Base-by-base conservation (phyloP, 1,140 invertebrate genomes). In the Brachionus calyciflorus region DNA sequence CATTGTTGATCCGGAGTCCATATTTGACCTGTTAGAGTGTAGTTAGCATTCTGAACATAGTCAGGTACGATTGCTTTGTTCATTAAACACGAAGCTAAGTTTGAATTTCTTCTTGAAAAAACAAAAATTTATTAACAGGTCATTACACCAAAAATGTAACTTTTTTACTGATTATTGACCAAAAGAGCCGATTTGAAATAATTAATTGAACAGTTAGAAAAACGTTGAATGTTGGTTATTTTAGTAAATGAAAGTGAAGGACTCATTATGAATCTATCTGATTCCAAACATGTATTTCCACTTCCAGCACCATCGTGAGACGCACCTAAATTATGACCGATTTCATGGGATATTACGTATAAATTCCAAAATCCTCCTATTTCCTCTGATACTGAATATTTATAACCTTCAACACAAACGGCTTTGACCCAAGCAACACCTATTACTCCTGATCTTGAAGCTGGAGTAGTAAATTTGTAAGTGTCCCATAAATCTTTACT, bases 301-400 rank as follows among this genome's bases (percentile, higher is more conserved):
- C 37, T 41, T 44, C 33, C 63, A n/a, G n/a, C n/a, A n/a, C n/a
- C n/a, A n/a, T 68, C 63, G 40, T 68, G 63, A 0, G 21, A 3
- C 24, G 44, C 12, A 7, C 63, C 63, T 14, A 68, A n/a, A 28
- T 55, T 55, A 28, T 68, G 63, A 21, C 37, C 63, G 3, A 68
- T 24, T 41, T 68, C 63, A 68, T 68, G 63, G 19, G 63, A 26
- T n/a, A 68, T 48, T 60, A 68, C 63, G 40, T 68, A 48, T 48
- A 68, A 21, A 48, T 48, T 68, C 63, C 37, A 41, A 68, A 68
- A 68, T 0, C 63, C 63, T n/a, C 63, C 63, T 17, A 24, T 41
- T 48, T 68, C 63, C 19, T 68, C 63, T n/a, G 28, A 40, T 14
- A 68, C 44, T 21, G 63, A 68, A 68, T 68, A 68, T 41, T 48